Evolutionary conservation across 2,888 invertebrate species (phyloP).

Genomic region (Julus scanicus): DNA sequence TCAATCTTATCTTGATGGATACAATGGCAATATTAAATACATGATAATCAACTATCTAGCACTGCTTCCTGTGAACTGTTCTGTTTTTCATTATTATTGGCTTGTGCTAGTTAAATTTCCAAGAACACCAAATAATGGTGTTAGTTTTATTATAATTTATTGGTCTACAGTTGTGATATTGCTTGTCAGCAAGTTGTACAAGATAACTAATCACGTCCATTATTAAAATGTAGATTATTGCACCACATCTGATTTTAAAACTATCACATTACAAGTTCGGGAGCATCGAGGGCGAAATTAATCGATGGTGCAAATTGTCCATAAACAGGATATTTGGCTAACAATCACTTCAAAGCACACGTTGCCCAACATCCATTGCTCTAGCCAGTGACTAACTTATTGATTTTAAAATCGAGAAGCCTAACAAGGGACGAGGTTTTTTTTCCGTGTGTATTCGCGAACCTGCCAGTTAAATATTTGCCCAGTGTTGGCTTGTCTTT

Average conservation of each 20-base stretch:
- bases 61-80: no score
- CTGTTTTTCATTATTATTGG: no score
- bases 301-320: constrained; percentile 45
- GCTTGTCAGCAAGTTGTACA: no score
- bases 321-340: constrained; percentile 41
- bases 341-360: not conserved
- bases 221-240: not conserved
- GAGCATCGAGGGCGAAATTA: not conserved
- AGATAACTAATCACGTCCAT: no score
- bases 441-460: constrained; percentile 1
- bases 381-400: not conserved
- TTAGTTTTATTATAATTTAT: no score
- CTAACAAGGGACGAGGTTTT: not conserved
- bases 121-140: no score
- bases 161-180: no score
- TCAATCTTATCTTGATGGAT: no score
- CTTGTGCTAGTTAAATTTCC: no score
- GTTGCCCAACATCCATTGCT: not conserved
- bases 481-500: constrained; percentile 31
- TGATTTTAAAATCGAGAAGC: constrained; percentile 41
- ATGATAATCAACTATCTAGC: no score
- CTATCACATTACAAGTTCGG: not conserved
- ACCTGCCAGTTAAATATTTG: constrained; percentile 20
- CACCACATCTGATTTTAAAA: not conserved
- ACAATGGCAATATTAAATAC: no score